A percentile compares a stretch with the other conserved stretches of the same genome.
Conservation (phyloP, 1,140 invertebrate species). For the Parasteatoda tepidariorum region DNA sequence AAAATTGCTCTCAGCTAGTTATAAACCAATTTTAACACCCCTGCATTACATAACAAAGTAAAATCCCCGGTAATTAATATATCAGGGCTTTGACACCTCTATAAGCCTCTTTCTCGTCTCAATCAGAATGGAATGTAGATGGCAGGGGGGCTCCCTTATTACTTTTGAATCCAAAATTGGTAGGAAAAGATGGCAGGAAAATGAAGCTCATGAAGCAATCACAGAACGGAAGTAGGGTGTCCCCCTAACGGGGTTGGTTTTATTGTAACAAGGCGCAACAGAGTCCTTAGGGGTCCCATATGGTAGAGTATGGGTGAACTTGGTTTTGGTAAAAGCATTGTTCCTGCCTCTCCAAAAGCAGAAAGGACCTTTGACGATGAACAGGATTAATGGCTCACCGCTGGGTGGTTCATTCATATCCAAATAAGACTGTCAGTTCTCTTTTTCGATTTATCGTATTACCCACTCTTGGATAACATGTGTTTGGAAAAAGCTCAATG, state of each 20-base stretch:
- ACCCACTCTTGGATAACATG: not conserved
- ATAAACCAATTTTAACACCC: too few relatives aligned
- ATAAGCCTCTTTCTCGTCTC: conserved; percentile 8
- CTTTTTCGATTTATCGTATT: not conserved
- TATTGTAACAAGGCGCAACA: conserved; percentile 15
- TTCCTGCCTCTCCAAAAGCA: not conserved
- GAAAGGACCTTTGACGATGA: not conserved
- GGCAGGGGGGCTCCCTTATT: not conserved
- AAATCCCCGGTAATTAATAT: conserved; percentile 7
- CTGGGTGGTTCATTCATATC: conserved; percentile 29
- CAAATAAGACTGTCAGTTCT: conserved; percentile 33
- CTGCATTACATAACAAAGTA: too few relatives aligned
- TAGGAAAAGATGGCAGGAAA: conserved; percentile 15
- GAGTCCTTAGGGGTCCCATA: conserved; percentile 22
- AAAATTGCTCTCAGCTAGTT: too few relatives aligned
- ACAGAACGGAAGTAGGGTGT: not conserved
- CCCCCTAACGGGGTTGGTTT: conserved; percentile 18
- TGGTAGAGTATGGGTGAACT: conserved; percentile 22
- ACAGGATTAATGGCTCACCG: conserved; percentile 11
- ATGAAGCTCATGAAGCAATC: conserved; percentile 52
- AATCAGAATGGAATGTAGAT: not conserved
- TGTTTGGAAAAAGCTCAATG: not conserved
- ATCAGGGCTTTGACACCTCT: conserved; percentile 17
- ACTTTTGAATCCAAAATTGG: not conserved
- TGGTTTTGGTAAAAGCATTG: not conserved